Evolutionary conservation across 2,888 invertebrate species (phyloP), one percentile per base, ranked within the genome.

Genomic region (Petrophora chlorosata): DNA sequence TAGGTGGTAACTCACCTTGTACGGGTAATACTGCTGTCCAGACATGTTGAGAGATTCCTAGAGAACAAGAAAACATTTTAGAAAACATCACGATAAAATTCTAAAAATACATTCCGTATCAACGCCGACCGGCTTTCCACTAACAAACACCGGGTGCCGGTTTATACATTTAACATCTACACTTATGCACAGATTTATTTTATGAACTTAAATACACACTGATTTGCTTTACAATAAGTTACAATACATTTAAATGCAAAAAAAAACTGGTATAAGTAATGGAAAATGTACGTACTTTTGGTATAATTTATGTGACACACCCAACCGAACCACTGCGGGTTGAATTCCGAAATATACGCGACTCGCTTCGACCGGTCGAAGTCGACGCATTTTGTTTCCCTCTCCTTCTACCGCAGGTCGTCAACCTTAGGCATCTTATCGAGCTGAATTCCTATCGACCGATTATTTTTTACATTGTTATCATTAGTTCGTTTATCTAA

Each of bases 11-110:
- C 92, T 94, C 84, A 96, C 95, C 94, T 95, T 95, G 93, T 95
- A 95, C 74, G 95, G 95, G 87, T 95, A 96, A 87, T 95, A 96
- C 87, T 95, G 95, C 73, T 95, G 94, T 79, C 94, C 94, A 85
- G 94, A 93, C 94, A 94, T 94, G 77, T 84, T 93, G 87, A 76
- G 67, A 67, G 69, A 70, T 78, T 82, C 75, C 85, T 85, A 82
- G 79, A 71, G 64, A 79, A 79, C 76, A 45, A 71, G n/a, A 70
- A 76, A 70, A 64, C 39, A 50, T 67, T 63, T 53, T 71, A 70
- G 64, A 75, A 68, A 64, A 60, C 53, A 63, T 63, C 66, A 69
- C 67, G 67, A 60, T 44, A 50, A 51, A 49, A 55, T 63, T 60
- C 79, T 85, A 85, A 79, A 85, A 84, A 85, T 85, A 87, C 74